Evolutionary conservation across 1,140 invertebrate genomes (phyloP), one percentile per base, ranked within the genome.

Genomic region (Colletes latitarsis): DNA sequence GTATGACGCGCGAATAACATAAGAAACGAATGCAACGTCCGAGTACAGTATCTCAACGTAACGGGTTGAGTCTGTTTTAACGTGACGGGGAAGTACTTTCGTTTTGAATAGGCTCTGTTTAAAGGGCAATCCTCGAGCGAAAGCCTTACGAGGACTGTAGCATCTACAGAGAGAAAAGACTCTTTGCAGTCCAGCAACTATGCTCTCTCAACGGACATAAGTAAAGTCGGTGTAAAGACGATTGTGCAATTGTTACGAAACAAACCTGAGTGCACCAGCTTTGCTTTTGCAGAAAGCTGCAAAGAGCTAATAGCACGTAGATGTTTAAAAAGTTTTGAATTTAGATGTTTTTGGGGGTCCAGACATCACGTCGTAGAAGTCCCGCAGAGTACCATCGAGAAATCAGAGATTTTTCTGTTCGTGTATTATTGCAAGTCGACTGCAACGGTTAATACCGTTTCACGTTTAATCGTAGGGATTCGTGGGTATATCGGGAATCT

Each of bases 21-120:
- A 58, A 58, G 63, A 4, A 49, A 41, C 60, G 63, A 58, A 52
- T 78, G 62, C 78, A 81, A 57, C 70, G 77, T 85, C 64, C 55
- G 52, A 67, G 15, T 39, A 21, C 43, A 46, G 66, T 82, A 55
- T 14, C 19, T 46, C 14, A 39, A 64, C 21, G 39, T 15, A 6
- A 43, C 6, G 10, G 6, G 60, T 19, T 5, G n/a, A 14, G 21
- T 21, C 12, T 19, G 30, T 63, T 39, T 19, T 53, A 1, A 3
- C 19, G 3, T 4, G 43, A 21, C 30, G 63, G 15, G 39, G 15
- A 49, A 6, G 43, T 30, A 43, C n/a, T n/a, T 49, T 15, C 21
- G 19, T 15, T 30, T 21, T 52, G n/a, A 14, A 5, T 77, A 66
- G 39, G 52, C n/a, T n/a, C 9, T 66, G 62, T 41, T 75, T 21